Conservation (phyloP, 2,888 invertebrate species). For the Orgyia antiqua region DNA sequence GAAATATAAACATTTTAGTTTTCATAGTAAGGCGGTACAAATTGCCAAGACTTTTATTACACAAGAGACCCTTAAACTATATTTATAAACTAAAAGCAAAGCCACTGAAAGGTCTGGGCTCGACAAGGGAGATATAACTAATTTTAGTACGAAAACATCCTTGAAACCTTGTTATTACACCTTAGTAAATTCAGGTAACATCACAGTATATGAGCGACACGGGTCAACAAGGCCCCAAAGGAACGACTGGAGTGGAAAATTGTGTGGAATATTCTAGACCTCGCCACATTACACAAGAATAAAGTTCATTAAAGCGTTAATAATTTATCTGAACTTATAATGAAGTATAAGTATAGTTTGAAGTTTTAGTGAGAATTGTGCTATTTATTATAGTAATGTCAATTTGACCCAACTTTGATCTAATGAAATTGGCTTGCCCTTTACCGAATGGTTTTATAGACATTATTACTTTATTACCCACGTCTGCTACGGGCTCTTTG, state of each 20-base stretch:
- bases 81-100: conserved; percentile 8
- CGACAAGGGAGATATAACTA: conserved; percentile 10
- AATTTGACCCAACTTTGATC: no score
- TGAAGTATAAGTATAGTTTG: conserved; percentile 27
- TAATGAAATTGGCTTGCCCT: no score
- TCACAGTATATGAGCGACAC: conserved; percentile 27
- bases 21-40: no score
- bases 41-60: background rate
- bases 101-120: conserved; percentile 3
- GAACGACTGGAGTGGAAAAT: conserved; percentile 21
- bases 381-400: background rate
- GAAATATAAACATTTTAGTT: no score
- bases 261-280: conserved; percentile 6
- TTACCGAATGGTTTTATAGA: no score
- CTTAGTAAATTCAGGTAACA: conserved; percentile 14
- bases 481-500: no score
- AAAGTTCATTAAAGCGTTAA: conserved; percentile 17
- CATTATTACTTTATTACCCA: no score
- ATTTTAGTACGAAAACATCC: conserved; percentile 7
- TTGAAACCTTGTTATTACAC: conserved; percentile 8
- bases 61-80: conserved; percentile 4
- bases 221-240: conserved; percentile 27
- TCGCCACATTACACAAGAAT: conserved; percentile 12
- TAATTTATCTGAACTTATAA: no score
- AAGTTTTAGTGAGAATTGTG: conserved; percentile 3